Conservation (phyloP, 2,797 vertebrate species). For the Eptatretus atami region DNA sequence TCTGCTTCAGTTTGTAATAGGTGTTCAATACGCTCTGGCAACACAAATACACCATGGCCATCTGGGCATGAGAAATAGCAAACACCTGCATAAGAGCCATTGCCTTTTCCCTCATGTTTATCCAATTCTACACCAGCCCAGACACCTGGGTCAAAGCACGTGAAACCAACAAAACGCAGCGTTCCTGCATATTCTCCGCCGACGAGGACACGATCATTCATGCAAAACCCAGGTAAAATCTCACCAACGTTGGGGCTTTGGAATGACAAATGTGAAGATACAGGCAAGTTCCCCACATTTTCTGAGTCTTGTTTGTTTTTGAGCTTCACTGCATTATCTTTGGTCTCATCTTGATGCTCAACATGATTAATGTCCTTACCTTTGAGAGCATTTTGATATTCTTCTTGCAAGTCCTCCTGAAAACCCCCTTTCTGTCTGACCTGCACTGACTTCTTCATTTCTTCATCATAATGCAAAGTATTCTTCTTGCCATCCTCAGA, state of each 20-base stretch:
- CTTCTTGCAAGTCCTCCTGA: constrained; percentile 10
- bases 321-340: too few relatives aligned
- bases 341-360: too few relatives aligned
- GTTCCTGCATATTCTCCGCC: constrained; percentile 59
- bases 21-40: constrained; percentile 49
- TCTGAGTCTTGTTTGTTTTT: too few relatives aligned
- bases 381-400: constrained; percentile 13
- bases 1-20: constrained; percentile 11
- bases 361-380: too few relatives aligned
- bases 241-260: constrained; percentile 15
- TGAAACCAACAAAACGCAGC: constrained; percentile 50
- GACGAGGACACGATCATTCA: constrained; percentile 64
- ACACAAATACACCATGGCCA: constrained; percentile 63
- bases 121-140: constrained; percentile 93
- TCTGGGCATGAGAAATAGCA: constrained; percentile 48
- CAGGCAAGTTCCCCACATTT: too few relatives aligned
- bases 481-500: too few relatives aligned
- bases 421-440: constrained; percentile 14
- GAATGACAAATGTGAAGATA: constrained; percentile 16
- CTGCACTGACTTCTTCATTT: constrained; percentile 19
- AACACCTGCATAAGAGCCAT: constrained; percentile 44
- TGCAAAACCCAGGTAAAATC: constrained; percentile 16
- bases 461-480: too few relatives aligned
- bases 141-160: constrained; percentile 54
- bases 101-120: constrained; percentile 62